Conservation (phyloP, 2,113 vertebrate genomes). For the Apteryx owenii region DNA sequence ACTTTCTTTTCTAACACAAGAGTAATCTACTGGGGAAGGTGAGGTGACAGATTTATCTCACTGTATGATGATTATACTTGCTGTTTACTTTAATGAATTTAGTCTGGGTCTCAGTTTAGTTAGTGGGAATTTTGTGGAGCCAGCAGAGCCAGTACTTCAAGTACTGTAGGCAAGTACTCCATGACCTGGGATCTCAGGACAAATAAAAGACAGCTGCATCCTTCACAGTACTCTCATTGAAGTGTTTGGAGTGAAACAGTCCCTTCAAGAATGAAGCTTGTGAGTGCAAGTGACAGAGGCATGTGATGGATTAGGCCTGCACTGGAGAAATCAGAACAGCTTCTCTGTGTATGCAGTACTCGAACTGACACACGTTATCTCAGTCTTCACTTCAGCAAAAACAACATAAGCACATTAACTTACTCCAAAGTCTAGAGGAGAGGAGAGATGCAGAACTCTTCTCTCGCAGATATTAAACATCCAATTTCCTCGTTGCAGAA, state of each 20-base stretch:
- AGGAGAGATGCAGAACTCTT: neutral
- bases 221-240: fast-evolving
- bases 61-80: neutral
- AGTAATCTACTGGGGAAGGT: neutral
- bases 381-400: neutral
- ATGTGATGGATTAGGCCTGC: neutral
- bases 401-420: neutral
- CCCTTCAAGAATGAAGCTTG: neutral
- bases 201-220: neutral
- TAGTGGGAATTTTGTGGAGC: neutral
- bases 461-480: neutral
- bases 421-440: neutral
- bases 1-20: neutral
- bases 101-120: neutral
- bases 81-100: neutral
- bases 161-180: neutral
- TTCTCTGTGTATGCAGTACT: neutral
- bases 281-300: neutral
- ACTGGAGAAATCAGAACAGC: neutral
- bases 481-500: neutral
- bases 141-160: neutral
- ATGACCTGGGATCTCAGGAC: neutral
- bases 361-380: neutral
- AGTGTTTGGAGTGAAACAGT: neutral
- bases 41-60: neutral